These are phyloP conservation scores for Stichopus chloronotus DNA, from an alignment of 35 echinoderm and acorn worm genomes.

Conservation along the genomic window DNA sequence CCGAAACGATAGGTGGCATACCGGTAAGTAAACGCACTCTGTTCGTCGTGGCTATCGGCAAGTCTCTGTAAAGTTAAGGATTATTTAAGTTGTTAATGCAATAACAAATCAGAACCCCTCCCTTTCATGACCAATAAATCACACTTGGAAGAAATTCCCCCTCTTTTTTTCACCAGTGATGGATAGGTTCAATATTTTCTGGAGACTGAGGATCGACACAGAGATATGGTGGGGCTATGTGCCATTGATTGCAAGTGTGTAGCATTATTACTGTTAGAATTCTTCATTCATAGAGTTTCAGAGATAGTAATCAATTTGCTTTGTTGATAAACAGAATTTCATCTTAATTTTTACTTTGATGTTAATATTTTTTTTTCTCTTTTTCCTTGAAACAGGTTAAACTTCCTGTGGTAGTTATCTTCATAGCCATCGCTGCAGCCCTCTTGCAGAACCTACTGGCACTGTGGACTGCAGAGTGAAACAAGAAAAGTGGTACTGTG, in stretches of 20 bases:
- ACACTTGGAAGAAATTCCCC: background rate
- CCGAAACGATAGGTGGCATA: slow-evolving; percentile 40
- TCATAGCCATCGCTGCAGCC: slow-evolving; percentile 37
- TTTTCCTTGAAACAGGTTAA: slow-evolving; percentile 9
- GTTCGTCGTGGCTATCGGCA: background rate
- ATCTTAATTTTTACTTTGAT: no score
- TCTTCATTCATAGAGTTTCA: background rate
- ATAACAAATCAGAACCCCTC: background rate
- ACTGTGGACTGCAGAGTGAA: slow-evolving; percentile 43
- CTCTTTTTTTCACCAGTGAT: background rate
- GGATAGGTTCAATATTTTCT: background rate
- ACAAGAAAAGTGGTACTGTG: background rate
- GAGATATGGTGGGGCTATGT: no score
- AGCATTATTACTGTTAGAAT: no score
- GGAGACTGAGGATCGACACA: background rate
- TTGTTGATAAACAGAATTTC: no score
- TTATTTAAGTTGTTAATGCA: background rate
- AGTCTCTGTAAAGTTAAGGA: background rate
- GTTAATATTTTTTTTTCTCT: background rate
- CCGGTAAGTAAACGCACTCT: slow-evolving; percentile 1
- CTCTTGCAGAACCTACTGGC: slow-evolving; percentile 11
- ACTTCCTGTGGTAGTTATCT: slow-evolving; percentile 15
- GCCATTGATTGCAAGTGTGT: no score
- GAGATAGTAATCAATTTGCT: background rate
- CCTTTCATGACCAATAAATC: background rate